Evolutionary conservation across 2,113 vertebrate species (phyloP), one percentile per base, ranked within the genome.

Genomic region (Osmerus mordax): DNA sequence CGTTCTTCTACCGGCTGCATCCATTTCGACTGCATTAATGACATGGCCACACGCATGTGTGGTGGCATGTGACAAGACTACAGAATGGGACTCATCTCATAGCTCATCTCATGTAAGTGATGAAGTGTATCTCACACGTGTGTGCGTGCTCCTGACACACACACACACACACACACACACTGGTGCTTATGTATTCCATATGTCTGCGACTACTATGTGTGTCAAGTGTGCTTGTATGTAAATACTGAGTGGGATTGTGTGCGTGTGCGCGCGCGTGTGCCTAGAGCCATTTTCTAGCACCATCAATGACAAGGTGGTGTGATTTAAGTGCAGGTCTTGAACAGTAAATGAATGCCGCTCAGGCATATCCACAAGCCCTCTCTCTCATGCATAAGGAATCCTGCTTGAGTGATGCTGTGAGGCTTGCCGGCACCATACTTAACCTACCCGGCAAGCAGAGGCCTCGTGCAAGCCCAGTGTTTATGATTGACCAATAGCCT

Each of bases 251-350:
- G 41, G 1, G 41, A 47, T 47, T 47, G 41, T 47, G 9, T 1
- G 41, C 7, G 41, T 47, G 41, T 47, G 7, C 2, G 9, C 0
- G 9, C 1, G 41, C 7, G 41, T 1, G 41, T 1, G 41, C 41
- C 41, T 47, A 47, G 6, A 47, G 41, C 41, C 41, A 9, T 47
- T 47, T n/a, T 76, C 65, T 79, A 51, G 1, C 51, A 61, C 19
- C 21, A 25, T 73, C 55, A 54, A 63, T 74, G 79, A 83, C 82
- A 74, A 83, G 67, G 67, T 60, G 74, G 67, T n/a, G 65, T 82
- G 80, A 85, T 80, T 78, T 58, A 83, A 73, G 74, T 65, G 70
- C 71, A 63, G 75, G 71, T 74, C 65, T 74, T 61, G 70, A 58
- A 62, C 47, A 70, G 73, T 76, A 84, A 78, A 82, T 72, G 79